Percentiles rank a stretch among this genome's conserved stretches.
These are phyloP conservation scores for Andrena cerasifolii DNA, from an alignment of 1,140 invertebrate genomes.

Conservation along the genomic window DNA sequence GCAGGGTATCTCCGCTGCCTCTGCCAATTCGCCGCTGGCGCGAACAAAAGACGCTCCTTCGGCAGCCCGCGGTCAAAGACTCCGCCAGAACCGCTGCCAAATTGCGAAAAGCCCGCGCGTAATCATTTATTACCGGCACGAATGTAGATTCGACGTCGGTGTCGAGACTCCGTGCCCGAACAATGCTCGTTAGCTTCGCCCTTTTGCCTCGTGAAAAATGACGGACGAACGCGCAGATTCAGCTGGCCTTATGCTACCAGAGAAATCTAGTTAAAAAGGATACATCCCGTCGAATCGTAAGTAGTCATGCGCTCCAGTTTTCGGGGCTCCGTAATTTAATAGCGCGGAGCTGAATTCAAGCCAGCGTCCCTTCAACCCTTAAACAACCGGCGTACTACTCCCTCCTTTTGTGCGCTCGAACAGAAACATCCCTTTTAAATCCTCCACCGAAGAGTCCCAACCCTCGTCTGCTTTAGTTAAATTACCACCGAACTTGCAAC, in stretches of 20 bases:
- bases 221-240: too few relatives aligned
- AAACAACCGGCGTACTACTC: slow-evolving; percentile 1
- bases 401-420: neutral
- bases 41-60: neutral
- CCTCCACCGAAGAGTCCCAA: neutral
- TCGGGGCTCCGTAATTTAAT: too few relatives aligned
- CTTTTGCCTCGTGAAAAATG: neutral
- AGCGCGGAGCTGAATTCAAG: neutral
- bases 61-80: neutral
- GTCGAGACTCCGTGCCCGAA: neutral
- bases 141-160: too few relatives aligned
- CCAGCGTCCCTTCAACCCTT: neutral
- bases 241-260: too few relatives aligned
- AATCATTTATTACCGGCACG: slow-evolving; percentile 23
- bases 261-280: too few relatives aligned
- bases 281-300: too few relatives aligned
- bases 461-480: neutral
- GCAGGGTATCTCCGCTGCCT: neutral
- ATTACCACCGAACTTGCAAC: neutral
- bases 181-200: neutral
- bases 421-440: neutral
- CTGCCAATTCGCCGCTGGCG: neutral
- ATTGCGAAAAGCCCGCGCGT: neutral
- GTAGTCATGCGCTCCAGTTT: neutral
- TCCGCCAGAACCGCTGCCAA: neutral